Conservation (phyloP, 2,113 vertebrate species). For the Zapus hudsonius region DNA sequence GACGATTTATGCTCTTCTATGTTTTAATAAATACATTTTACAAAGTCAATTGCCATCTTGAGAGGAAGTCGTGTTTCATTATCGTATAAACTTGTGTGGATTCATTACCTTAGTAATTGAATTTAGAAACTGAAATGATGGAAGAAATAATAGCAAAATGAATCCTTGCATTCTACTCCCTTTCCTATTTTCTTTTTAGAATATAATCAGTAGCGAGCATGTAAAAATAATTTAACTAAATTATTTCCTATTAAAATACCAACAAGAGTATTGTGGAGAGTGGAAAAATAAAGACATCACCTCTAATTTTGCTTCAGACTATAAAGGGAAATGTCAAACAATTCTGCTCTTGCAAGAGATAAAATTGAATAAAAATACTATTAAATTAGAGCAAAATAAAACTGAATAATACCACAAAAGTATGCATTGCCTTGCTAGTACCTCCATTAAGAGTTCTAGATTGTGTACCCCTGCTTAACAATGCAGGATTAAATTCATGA, state of each 20-base stretch:
- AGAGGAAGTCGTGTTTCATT: conserved; percentile 17
- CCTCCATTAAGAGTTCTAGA: background rate
- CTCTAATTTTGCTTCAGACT: conserved; percentile 66
- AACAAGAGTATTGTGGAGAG: conserved; percentile 49
- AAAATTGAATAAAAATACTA: conserved; percentile 63
- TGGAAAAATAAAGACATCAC: conserved; percentile 32
- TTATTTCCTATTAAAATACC: conserved; percentile 73
- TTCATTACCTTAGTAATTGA: conserved; percentile 56
- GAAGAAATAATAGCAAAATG: conserved; percentile 54
- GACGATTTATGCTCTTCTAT: background rate
- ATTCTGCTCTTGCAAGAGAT: conserved; percentile 47
- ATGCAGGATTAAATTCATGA: conserved; percentile 50
- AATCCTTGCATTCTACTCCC: conserved; percentile 49
- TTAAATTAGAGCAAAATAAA: conserved; percentile 59
- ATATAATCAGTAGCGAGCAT: conserved; percentile 69
- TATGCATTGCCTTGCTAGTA: background rate
- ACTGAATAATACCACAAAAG: conserved; percentile 4
- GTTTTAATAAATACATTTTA: conserved; percentile 36
- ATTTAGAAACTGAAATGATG: conserved; percentile 59
- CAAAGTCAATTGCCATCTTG: background rate
- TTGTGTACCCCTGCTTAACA: conserved; percentile 19
- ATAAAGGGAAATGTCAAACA: conserved; percentile 49
- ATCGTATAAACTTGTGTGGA: conserved; percentile 28
- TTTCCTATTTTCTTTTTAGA: conserved; percentile 67
- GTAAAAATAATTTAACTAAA: conserved; percentile 71